These are phyloP conservation scores for Oxyscelio sp. DNA, from an alignment of 2,888 invertebrate species.

Conservation along the genomic window DNA sequence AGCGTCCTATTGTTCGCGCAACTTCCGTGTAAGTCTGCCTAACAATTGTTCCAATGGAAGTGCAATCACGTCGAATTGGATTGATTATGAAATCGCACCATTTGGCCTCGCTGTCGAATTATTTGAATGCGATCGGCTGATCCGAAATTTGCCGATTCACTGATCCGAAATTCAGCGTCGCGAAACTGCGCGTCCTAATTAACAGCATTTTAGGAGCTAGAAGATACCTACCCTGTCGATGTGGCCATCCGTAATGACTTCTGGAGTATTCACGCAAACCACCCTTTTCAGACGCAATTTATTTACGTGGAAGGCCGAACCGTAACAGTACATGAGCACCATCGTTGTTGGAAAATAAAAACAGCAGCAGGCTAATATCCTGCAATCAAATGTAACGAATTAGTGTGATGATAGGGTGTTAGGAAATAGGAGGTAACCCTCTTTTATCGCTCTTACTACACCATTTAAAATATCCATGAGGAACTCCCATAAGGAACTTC, in stretches of 20 bases:
- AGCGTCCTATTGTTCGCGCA: background rate
- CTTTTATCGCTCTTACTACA: too few species aligned
- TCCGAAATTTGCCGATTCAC: background rate
- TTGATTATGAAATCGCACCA: too few species aligned
- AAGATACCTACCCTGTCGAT: conserved; percentile 89
- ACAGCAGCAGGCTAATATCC: conserved; percentile 95
- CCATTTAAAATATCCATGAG: too few species aligned
- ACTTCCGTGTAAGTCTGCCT: background rate
- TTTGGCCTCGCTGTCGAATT: too few species aligned
- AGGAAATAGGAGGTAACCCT: too few species aligned
- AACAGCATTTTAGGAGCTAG: conserved; percentile 25
- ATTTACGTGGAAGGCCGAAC: conserved; percentile 96
- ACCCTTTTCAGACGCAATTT: conserved; percentile 92
- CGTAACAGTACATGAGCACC: conserved; percentile 97
- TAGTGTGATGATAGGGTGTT: background rate
- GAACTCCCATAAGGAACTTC: too few species aligned
- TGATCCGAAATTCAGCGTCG: background rate
- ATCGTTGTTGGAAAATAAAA: conserved; percentile 97
- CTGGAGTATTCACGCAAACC: conserved; percentile 89
- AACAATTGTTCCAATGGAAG: too few species aligned
- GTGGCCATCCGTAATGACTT: conserved; percentile 88
- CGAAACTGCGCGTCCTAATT: conserved; percentile 25
- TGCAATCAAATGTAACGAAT: conserved; percentile 78
- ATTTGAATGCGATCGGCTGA: background rate
- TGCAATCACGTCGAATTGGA: too few species aligned